Evolutionary conservation across 2,888 invertebrate genomes (phyloP).

Genomic region (Troilus luridus): DNA sequence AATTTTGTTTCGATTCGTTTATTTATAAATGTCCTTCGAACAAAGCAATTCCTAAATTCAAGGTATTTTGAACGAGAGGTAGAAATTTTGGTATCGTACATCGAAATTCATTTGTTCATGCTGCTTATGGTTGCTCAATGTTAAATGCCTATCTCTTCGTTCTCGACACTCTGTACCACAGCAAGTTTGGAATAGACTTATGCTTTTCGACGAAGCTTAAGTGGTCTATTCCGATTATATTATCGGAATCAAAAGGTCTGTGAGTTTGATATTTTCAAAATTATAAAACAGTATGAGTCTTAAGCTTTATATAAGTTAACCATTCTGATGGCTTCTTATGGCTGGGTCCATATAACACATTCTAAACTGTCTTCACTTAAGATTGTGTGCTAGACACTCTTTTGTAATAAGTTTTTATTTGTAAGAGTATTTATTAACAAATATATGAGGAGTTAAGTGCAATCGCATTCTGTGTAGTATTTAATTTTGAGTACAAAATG

Average conservation of each 20-base stretch:
- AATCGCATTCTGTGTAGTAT: conserved; percentile 61
- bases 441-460: conserved; percentile 53
- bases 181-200: conserved; percentile 58
- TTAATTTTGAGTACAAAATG: conserved; percentile 62
- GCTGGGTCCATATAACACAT: conserved; percentile 64
- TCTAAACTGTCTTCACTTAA: conserved; percentile 61
- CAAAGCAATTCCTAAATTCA: conserved; percentile 53
- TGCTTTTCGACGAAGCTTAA: conserved; percentile 37
- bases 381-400: conserved; percentile 60
- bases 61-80: conserved; percentile 56
- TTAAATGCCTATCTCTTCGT: conserved; percentile 51
- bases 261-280: conserved; percentile 51
- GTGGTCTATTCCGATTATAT: conserved; percentile 8
- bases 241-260: conserved; percentile 17
- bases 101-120: conserved; percentile 56
- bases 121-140: conserved; percentile 59
- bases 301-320: conserved; percentile 54
- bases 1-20: conserved; percentile 47
- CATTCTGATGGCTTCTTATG: conserved; percentile 62
- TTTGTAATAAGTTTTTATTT: conserved; percentile 59
- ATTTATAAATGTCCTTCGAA: conserved; percentile 10
- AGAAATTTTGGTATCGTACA: conserved; percentile 54
- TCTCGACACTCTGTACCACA: conserved; percentile 57
- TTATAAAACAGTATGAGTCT: conserved; percentile 50
- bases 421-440: conserved; percentile 53